These are phyloP conservation scores for Nematolebias whitei DNA, from an alignment of 2,113 vertebrate genomes.

Conservation along the genomic window DNA sequence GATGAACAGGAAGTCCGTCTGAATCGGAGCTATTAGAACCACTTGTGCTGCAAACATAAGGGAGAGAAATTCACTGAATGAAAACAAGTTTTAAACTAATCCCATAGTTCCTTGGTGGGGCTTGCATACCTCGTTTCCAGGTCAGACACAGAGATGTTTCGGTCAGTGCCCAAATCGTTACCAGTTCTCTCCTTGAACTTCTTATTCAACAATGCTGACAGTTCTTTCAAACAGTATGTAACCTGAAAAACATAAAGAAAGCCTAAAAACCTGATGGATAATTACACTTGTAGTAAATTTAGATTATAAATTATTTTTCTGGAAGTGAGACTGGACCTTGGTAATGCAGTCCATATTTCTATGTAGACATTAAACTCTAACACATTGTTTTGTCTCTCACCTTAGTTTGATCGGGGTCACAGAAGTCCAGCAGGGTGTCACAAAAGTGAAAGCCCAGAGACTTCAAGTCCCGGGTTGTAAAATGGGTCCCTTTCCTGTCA, in stretches of 20 bases:
- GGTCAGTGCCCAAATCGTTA: slow-evolving; percentile 61
- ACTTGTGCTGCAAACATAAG: slow-evolving; percentile 80
- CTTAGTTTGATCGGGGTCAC: slow-evolving; percentile 88
- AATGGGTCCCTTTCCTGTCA: slow-evolving; percentile 84
- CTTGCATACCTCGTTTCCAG: slow-evolving; percentile 87
- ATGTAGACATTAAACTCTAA: neutral
- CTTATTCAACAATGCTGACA: slow-evolving; percentile 64
- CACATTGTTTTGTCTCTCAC: slow-evolving; percentile 66
- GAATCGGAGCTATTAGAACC: slow-evolving; percentile 91
- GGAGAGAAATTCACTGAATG: slow-evolving; percentile 2
- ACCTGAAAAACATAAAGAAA: slow-evolving; percentile 44
- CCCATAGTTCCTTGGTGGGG: neutral
- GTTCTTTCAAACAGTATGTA: slow-evolving; percentile 77
- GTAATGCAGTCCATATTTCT: neutral
- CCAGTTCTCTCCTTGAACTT: slow-evolving; percentile 77
- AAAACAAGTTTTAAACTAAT: neutral
- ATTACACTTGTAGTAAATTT: neutral
- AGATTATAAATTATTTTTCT: neutral
- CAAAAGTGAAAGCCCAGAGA: slow-evolving; percentile 87
- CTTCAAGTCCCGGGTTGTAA: slow-evolving; percentile 85
- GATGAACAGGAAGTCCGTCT: slow-evolving; percentile 78
- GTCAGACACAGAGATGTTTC: slow-evolving; percentile 81
- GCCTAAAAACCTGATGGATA: neutral
- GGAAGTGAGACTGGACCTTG: rapidly evolving
- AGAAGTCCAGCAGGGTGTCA: slow-evolving; percentile 93